phyloP scores from a whole-genome alignment of 2,888 invertebrate species.

The Bellardia bayeri region DNA sequence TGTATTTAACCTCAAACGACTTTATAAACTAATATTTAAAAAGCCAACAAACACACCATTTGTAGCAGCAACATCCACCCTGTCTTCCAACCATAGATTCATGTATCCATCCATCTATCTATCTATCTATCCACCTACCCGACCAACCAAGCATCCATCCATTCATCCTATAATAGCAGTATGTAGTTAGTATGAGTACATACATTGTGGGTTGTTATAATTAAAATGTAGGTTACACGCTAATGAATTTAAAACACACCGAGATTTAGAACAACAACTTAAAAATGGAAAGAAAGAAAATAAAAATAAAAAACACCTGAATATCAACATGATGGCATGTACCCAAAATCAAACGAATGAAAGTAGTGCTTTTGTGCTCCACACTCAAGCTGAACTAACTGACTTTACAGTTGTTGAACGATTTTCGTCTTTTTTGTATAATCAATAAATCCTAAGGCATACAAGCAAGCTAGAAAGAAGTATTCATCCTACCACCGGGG shows the following conservation, averaged over 20 bases:
- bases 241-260: conserved; percentile 70
- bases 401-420: conserved; percentile 39
- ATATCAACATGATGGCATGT: conserved; percentile 22
- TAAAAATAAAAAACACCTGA: conserved; percentile 31
- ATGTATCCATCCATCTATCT: conserved; percentile 7
- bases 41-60: conserved; percentile 42
- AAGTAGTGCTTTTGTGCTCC: conserved; percentile 23
- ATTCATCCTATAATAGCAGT: conserved; percentile 21
- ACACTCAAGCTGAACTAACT: conserved; percentile 25
- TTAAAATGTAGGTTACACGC: conserved; percentile 72
- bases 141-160: conserved; percentile 17
- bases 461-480: conserved; percentile 25
- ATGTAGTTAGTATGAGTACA: neutral
- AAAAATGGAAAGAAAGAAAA: conserved; percentile 21
- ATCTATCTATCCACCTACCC: neutral
- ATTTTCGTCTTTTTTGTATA: conserved; percentile 5
- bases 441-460: conserved; percentile 63
- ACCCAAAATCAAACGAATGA: conserved; percentile 48
- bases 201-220: conserved; percentile 61
- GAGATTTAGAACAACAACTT: conserved; percentile 53
- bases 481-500: neutral
- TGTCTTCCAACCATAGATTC: conserved; percentile 4
- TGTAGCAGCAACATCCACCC: conserved; percentile 20
- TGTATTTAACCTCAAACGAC: conserved; percentile 70
- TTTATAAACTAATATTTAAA: conserved; percentile 65